Evolutionary conservation across 2,113 vertebrate genomes (phyloP), one percentile per base, ranked within the genome.

Genomic region (Epinephelus moara): DNA sequence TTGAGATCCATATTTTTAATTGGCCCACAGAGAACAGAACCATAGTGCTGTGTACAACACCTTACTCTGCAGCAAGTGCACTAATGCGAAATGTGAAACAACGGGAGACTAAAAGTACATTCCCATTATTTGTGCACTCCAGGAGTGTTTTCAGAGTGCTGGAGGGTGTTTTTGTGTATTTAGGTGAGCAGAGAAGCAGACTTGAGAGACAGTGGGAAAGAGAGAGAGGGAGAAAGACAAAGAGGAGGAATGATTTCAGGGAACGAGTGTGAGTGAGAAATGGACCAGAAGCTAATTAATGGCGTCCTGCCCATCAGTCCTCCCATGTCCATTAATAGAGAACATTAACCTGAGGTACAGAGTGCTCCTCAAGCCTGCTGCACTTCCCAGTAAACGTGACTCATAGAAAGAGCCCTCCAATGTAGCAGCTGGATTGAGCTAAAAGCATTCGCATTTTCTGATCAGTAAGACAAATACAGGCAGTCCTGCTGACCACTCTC

Each of bases 311-410:
- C 88, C 86, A 93, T 94, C 90, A 91, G 90, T 81, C 75, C 92
- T 83, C 86, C 88, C 88, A 80, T 94, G 91, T 95, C 93, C 94
- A 94, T 96, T 96, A 96, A 95, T 94, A 94, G 94, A 94, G 94
- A 95, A 95, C 95, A 96, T 96, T 95, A 96, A 95, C 94, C 94
- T 94, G 91, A 91, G 92, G 94, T 89, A 95, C 95, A 96, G 90
- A 95, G 95, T 93, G 93, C 93, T 94, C 87, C 94, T 93, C 89
- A 82, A 85, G 92, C 87, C 92, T 83, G 82, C 91, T 90, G 88
- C 90, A 85, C 90, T 96, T 96, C 92, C 94, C 91, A 89, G 93
- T 93, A 95, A 94, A 91, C 85, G 86, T 93, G 94, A 95, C 88
- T 95, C 94, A 94, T 70, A 91, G 82, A 90, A 77, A 88, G 83